phyloP scores from a whole-genome alignment of 2,888 invertebrate genomes.

The Synergus japonicus region DNA sequence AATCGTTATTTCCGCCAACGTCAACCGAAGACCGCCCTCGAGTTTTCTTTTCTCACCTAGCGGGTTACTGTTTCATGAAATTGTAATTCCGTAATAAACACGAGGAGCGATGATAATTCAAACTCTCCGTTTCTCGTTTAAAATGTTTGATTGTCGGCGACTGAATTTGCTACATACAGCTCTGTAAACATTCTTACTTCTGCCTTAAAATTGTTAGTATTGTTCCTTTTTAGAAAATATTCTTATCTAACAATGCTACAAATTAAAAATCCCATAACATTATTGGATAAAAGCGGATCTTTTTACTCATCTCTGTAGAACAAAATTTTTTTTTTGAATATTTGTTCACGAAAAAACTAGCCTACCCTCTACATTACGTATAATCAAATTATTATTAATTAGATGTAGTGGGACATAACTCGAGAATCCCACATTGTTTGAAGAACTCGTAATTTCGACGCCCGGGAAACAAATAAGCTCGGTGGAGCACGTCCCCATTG shows the following conservation, averaged over 20 bases:
- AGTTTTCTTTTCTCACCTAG: conserved; percentile 37
- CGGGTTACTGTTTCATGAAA: conserved; percentile 24
- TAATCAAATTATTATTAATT: neutral
- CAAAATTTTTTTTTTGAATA: too few species aligned
- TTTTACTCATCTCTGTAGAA: too few species aligned
- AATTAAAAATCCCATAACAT: too few species aligned
- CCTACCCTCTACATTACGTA: too few species aligned
- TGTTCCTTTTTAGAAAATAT: too few species aligned
- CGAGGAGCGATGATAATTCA: conserved; percentile 11
- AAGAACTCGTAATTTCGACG: neutral
- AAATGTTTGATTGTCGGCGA: conserved; percentile 6
- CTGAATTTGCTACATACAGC: neutral
- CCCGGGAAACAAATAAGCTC: neutral
- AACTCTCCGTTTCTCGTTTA: neutral
- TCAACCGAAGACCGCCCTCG: neutral
- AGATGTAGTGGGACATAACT: neutral
- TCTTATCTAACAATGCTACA: too few species aligned
- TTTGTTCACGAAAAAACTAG: too few species aligned
- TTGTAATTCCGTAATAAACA: conserved; percentile 39
- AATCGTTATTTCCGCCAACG: conserved; percentile 32
- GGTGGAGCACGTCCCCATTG: conserved; percentile 11
- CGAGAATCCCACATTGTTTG: neutral
- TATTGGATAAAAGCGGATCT: too few species aligned
- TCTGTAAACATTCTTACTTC: neutral
- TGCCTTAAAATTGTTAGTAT: neutral